Evolutionary conservation across 2,113 vertebrate genomes (phyloP), one percentile per base, ranked within the genome.

Genomic region (Barnardius zonarius): DNA sequence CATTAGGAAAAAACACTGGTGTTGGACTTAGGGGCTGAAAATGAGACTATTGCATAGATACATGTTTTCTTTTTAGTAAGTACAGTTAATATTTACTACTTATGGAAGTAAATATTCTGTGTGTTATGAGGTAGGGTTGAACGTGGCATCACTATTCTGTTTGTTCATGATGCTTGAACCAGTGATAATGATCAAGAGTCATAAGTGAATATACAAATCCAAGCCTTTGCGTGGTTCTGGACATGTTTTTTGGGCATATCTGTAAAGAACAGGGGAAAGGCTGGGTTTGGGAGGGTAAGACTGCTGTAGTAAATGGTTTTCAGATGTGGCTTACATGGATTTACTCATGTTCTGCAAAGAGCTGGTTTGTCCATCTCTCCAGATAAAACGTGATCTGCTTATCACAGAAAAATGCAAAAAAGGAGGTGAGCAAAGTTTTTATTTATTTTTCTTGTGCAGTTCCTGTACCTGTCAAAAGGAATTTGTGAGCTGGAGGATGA

Each of bases 331-430:
- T 92, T 72, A 35, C 13, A 3, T 1, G 19, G 48, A n/a, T 89
- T 92, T 92, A 52, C 86, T 80, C 8, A 11, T 23, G 52, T 76
- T 88, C 88, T 92, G 39, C 0, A 0, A 66, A 83, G 72, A 94
- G 49, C 82, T 95, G 79, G 76, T 85, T 92, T 83, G 73, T 86
- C 62, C 61, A 57, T 62, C 69, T 86, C 81, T 75, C 17, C 27
- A 76, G 73, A 83, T 67, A 91, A 74, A 95, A 64, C 4, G 3
- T 0, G 0, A 59, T 67, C 69, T 92, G 31, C 68, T 95, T 67
- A 35, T 74, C 46, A 43, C 6, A 57, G 49, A 75, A 66, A 90
- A 77, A 61, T 0, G 33, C 30, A 30, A 0, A 0, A 0, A 63
- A 41, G 10, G 51, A 64, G 27, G 24, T 9, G 70, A 72, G n/a